Evolutionary conservation across 2,113 vertebrate species (phyloP).

Genomic region (Pycnonotus jocosus): DNA sequence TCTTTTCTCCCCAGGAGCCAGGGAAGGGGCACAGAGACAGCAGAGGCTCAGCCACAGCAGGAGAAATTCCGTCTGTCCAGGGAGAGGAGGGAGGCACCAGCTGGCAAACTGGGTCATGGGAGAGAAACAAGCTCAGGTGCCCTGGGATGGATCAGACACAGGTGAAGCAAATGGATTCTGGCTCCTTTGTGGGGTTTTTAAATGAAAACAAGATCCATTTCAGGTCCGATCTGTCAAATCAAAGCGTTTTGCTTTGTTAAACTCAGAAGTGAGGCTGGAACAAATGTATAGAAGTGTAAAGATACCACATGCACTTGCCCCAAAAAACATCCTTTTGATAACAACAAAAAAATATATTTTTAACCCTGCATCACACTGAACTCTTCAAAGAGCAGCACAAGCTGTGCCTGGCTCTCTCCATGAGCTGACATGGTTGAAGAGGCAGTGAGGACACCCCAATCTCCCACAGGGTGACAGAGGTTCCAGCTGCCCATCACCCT

Average conservation of each 20-base stretch:
- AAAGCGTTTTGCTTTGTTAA: neutral
- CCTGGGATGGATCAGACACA: neutral
- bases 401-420: neutral
- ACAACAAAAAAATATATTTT: neutral
- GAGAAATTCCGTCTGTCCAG: neutral
- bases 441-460: neutral
- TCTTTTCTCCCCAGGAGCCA: neutral
- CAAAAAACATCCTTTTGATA: neutral
- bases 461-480: neutral
- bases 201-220: neutral
- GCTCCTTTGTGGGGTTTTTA: neutral
- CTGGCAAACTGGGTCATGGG: fast-evolving
- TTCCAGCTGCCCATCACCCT: neutral
- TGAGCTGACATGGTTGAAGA: neutral
- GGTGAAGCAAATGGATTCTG: neutral
- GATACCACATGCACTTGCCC: neutral
- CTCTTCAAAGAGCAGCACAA: neutral
- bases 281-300: neutral
- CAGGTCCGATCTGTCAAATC: neutral
- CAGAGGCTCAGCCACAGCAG: fast-evolving
- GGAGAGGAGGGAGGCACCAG: neutral
- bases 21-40: neutral
- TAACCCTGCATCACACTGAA: neutral
- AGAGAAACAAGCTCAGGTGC: neutral
- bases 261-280: neutral